A percentile compares a stretch with the other conserved stretches of the same genome.
Evolutionary conservation across 2,113 vertebrate species (phyloP).

Genomic region (Terrapene triunguis): DNA sequence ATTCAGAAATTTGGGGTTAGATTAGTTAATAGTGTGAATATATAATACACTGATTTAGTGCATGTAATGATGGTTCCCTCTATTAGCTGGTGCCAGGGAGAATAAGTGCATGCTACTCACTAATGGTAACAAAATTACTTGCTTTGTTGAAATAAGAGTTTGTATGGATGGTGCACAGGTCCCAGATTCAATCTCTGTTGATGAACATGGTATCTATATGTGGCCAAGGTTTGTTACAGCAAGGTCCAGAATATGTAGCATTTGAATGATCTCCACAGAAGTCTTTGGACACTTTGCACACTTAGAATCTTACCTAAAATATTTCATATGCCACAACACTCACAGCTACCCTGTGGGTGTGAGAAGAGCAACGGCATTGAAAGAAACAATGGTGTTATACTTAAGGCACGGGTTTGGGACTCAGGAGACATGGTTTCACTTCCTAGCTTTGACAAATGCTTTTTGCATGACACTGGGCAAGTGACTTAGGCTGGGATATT

Average conservation of each 20-base stretch:
- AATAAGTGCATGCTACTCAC: background rate
- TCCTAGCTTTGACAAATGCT: background rate
- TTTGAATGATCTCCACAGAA: background rate
- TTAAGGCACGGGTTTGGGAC: background rate
- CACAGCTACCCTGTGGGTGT: background rate
- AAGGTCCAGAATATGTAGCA: background rate
- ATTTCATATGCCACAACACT: background rate
- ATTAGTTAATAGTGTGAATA: background rate
- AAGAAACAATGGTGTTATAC: background rate
- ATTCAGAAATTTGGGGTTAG: background rate
- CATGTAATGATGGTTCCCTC: background rate
- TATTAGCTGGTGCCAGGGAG: background rate
- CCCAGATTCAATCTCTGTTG: background rate
- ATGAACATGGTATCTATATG: background rate
- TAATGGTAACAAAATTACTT: background rate
- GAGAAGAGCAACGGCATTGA: background rate
- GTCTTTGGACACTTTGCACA: fast-evolving
- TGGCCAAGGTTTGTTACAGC: background rate
- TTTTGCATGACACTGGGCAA: background rate
- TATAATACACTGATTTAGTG: background rate
- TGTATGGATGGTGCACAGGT: background rate
- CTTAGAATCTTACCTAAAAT: background rate
- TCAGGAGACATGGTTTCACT: background rate
- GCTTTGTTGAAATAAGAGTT: background rate
- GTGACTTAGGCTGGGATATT: background rate